Base-by-base conservation (phyloP, 2,888 invertebrate species). In the Cremastinae sp. region DNA sequence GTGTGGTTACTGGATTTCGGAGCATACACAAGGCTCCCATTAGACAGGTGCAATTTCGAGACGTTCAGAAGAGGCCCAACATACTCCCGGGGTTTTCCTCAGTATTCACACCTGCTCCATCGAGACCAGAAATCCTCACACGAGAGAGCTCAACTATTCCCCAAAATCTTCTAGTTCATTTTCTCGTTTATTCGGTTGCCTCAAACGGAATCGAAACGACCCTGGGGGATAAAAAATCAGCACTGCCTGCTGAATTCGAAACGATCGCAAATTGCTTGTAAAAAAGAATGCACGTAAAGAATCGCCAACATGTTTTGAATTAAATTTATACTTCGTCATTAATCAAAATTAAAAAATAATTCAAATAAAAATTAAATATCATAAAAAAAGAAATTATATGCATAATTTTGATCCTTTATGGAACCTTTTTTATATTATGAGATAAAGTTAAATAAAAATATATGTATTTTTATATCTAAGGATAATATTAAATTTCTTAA, bases 1-100 rank as follows among this genome's bases (percentile, higher is more conserved):
- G 3, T 41, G 51, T 10, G 64, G 58, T 72, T 62, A 64, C 53
- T 54, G 75, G 65, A 43, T 68, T 68, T 66, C 38, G n/a, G 38
- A 51, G 59, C 59, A 51, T 49, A 68, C 73, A 76, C 54, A 41
- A 61, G 69, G 66, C 56, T 71, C 59, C 75, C 75, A 80, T 80
- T 80, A 80, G 77, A 74, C 80, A 80, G 80, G 78, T 80, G 80
- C 76, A 69, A 51, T 66, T 45, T 49, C 65, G 65, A 69, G 51
- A 47, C 62, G 66, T 28, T 68, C 58, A 16, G 34, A n/a, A 59
- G 16, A 71, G 59, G 14, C 36, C 41, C 38, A 61, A 34, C 59
- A 59, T 22, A 45, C 43, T 53, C 43, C 16, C 22, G 51, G 28
- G 64, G 51, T 28, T 70, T 59, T 58, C 69, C 51, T 22, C n/a